Conservation (phyloP, 2,797 vertebrate species). For the Manis javanica region DNA sequence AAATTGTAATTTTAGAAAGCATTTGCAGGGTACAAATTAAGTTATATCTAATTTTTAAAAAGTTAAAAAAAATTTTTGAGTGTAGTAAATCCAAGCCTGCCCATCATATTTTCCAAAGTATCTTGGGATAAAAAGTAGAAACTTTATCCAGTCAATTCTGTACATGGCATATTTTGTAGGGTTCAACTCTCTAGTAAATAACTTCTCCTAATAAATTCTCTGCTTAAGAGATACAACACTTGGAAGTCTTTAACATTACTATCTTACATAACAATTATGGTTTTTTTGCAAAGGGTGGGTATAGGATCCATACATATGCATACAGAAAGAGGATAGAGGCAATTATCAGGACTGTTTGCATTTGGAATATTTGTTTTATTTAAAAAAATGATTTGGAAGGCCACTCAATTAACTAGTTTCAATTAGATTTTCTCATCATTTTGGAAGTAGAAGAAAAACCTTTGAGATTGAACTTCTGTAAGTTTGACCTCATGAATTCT, state of each 20-base stretch:
- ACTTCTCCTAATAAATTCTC: not conserved
- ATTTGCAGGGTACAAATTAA: not conserved
- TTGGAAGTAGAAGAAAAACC: not conserved
- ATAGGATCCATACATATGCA: not conserved
- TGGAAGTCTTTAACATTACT: not conserved
- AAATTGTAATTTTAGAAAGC: not conserved
- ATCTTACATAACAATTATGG: not conserved
- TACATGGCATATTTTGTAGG: not conserved
- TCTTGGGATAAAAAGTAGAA: not conserved
- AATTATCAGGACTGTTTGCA: constrained; percentile 13
- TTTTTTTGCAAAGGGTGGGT: not conserved
- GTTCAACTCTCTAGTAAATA: not conserved
- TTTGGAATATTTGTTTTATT: constrained; percentile 1
- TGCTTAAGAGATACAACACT: not conserved
- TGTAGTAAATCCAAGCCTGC: not conserved
- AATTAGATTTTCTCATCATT: not conserved
- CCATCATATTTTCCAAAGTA: not conserved
- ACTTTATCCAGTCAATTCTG: not conserved
- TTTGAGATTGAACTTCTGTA: constrained; percentile 35
- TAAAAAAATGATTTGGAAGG: not conserved
- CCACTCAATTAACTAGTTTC: not conserved
- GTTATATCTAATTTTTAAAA: not conserved
- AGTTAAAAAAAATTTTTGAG: not conserved
- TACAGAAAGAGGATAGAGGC: not conserved
- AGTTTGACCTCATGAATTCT: constrained; percentile 34